A percentile compares a stretch with the other conserved stretches of the same genome.
phyloP scores from a whole-genome alignment of 2,888 invertebrate genomes.

The Chamaedrilus cognettii region DNA sequence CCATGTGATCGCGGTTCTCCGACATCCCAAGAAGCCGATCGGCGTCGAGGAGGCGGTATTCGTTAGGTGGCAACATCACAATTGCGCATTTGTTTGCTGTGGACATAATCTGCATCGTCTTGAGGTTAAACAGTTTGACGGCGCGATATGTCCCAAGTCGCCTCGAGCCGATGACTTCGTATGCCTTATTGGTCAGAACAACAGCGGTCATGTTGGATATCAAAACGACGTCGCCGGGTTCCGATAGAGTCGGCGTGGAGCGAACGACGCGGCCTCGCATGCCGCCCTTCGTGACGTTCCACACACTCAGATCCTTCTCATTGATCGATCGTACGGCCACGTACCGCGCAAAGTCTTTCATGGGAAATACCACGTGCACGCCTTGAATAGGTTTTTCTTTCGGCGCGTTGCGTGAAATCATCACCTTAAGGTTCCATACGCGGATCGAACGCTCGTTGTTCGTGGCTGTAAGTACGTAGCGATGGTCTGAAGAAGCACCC shows the following conservation, averaged over 20 bases:
- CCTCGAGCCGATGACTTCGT: slow-evolving; percentile 44
- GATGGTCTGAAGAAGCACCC: slow-evolving; percentile 50
- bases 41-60: slow-evolving; percentile 51
- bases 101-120: slow-evolving; percentile 45
- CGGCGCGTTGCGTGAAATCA: slow-evolving; percentile 48
- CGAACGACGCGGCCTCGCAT: slow-evolving; percentile 46
- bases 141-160: slow-evolving; percentile 50
- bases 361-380: slow-evolving; percentile 46
- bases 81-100: slow-evolving; percentile 51
- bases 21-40: slow-evolving; percentile 52
- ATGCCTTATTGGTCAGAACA: slow-evolving; percentile 51
- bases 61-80: slow-evolving; percentile 50
- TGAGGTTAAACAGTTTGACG: slow-evolving; percentile 51
- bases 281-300: slow-evolving; percentile 52
- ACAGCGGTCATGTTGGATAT: slow-evolving; percentile 48
- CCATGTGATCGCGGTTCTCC: slow-evolving; percentile 52
- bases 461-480: slow-evolving; percentile 50
- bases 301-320: slow-evolving; percentile 53
- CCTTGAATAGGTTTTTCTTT: slow-evolving; percentile 48
- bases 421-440: slow-evolving; percentile 52
- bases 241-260: slow-evolving; percentile 50
- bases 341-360: slow-evolving; percentile 49
- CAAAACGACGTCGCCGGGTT: slow-evolving; percentile 49
- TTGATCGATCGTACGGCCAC: slow-evolving; percentile 50
- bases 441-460: slow-evolving; percentile 47